Evolutionary conservation across 2,113 vertebrate genomes (phyloP), one percentile per base, ranked within the genome.

Genomic region (Motacilla tschutschensis): DNA sequence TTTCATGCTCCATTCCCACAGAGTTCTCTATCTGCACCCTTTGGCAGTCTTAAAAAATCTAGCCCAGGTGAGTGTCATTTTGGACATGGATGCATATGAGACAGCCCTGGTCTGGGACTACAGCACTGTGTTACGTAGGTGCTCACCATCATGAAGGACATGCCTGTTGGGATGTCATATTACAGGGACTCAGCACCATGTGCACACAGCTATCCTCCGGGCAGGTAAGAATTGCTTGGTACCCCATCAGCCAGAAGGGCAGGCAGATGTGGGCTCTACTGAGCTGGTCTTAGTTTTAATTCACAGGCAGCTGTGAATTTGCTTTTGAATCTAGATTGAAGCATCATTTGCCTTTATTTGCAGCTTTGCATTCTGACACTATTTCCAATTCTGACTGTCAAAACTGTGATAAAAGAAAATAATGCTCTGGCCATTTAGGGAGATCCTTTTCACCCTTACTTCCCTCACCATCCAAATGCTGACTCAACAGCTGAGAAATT

Each of bases 101-200:
- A n/a, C 29, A 75, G 26, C 26, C 28, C 43, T 28, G 51, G 8
- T 26, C 64, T n/a, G 25, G 19, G 14, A 55, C 6, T 31, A 2
- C 0, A 15, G 16, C 26, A 17, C 13, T 21, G 0, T 12, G 14
- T n/a, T 31, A 28, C 0, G 1, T 25, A n/a, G 47, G 18, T 75
- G 47, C 13, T 79, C 22, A 17, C 14, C 8, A 14, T 17, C 12
- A 6, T 4, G 10, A 7, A 31, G 38, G n/a, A 72, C 29, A 28
- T 0, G 12, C 25, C 28, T 29, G 9, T 28, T 50, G 47, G 17
- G 14, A 47, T 51, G 19, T 43, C 2, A 1, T 26, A 4, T 43
- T 63, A 13, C 0, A 21, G 36, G 31, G 15, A 31, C 44, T 46
- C 62, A 35, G 64, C 29, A 54, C 14, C 22, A 35, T 1, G 1